A percentile compares a stretch with the other conserved stretches of the same genome.
Evolutionary conservation across 2,888 invertebrate species (phyloP).

Genomic region (Drosophila borborema): DNA sequence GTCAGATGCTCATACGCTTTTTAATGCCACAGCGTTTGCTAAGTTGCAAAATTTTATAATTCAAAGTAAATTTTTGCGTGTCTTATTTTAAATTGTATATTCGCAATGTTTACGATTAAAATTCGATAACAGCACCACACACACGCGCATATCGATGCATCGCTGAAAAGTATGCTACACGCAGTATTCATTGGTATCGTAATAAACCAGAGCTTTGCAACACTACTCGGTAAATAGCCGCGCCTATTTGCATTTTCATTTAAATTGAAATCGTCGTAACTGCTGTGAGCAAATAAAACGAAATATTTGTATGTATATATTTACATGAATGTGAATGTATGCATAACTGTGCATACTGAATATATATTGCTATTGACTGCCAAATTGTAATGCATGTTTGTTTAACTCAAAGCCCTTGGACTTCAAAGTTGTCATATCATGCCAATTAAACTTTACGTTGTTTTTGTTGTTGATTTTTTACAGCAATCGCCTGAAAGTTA

Average conservation of each 20-base stretch:
- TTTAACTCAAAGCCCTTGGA: neutral
- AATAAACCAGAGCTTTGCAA: neutral
- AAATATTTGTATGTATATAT: neutral
- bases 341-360: neutral
- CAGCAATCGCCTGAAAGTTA: slow-evolving; percentile 14
- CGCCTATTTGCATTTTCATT: slow-evolving; percentile 9
- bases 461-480: slow-evolving; percentile 2
- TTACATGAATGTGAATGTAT: neutral
- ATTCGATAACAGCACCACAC: slow-evolving; percentile 15
- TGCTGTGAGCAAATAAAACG: neutral
- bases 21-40: neutral
- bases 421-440: slow-evolving; percentile 6
- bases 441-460: slow-evolving; percentile 7
- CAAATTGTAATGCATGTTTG: neutral
- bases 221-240: slow-evolving; percentile 5
- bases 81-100: neutral
- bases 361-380: neutral
- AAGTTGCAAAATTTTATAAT: neutral
- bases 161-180: slow-evolving; percentile 5
- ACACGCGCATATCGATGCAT: slow-evolving; percentile 5
- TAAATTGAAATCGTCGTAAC: slow-evolving; percentile 6
- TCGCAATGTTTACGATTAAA: neutral
- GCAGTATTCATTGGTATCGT: neutral
- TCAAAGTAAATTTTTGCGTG: neutral
- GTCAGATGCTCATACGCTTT: too few relatives aligned